Evolutionary conservation across 1,140 invertebrate genomes (phyloP).

Genomic region (Rhopalosiphum padi): DNA sequence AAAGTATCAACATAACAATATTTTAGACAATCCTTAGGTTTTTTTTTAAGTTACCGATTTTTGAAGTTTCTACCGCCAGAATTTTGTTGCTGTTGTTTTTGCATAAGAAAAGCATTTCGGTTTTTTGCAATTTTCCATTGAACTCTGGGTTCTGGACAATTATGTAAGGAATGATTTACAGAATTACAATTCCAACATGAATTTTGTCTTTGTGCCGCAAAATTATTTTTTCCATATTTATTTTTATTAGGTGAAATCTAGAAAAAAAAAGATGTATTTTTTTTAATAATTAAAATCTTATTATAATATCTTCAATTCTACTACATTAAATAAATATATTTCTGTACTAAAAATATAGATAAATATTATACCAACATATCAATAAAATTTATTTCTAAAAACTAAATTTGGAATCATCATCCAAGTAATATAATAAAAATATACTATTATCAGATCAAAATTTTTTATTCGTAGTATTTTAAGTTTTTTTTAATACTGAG

Average conservation of each 20-base stretch:
- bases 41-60: constrained; percentile 26
- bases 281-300: background rate
- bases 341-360: too few relatives aligned
- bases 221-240: background rate
- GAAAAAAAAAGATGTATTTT: background rate
- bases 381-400: too few relatives aligned
- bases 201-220: background rate
- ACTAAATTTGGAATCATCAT: too few relatives aligned
- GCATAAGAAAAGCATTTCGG: background rate
- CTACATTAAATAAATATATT: too few relatives aligned
- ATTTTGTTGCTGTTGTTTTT: background rate
- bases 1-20: background rate
- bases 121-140: constrained; percentile 10
- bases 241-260: background rate
- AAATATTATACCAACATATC: too few relatives aligned
- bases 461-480: too few relatives aligned
- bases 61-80: background rate
- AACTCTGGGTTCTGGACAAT: constrained; percentile 32
- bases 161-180: background rate
- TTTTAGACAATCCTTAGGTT: background rate
- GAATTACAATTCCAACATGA: constrained; percentile 42
- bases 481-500: too few relatives aligned
- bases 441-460: too few relatives aligned
- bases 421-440: too few relatives aligned
- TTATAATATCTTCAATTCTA: background rate